Evolutionary conservation across 2,113 vertebrate species (phyloP), one percentile per base, ranked within the genome.

Genomic region (Antechinus flavipes): DNA sequence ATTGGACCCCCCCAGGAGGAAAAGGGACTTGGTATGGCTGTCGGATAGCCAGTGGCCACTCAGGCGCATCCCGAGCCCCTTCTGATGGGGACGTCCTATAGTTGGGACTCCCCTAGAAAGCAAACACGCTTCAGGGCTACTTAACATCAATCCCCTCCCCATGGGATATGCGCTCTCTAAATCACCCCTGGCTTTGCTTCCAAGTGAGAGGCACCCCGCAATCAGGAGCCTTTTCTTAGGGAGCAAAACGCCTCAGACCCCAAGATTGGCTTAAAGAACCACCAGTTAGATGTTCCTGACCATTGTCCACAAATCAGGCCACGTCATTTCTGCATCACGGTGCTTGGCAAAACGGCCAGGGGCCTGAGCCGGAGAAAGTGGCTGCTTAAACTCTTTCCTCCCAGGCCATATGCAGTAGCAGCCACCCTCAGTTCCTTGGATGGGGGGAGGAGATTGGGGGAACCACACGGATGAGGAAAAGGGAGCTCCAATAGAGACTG

Each of bases 111-210:
- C 30, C 0, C 30, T 68, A 16, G 30, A n/a, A 76, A n/a, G 3
- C 30, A 76, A 76, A 68, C 30, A 35, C 61, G 35, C 11, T 42
- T 14, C 61, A 68, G 30, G 30, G 30, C 30, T 68, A 35, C 61
- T 7, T 14, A 76, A n/a, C 61, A 35, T 14, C 61, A 16, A 30
- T 35, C 30, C 61, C 30, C 30, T 19, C 35, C 35, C 30, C 30
- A n/a, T 5, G 1, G 61, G 12, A 6, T 6, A 1, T 11, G 11
- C 2, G 27, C 58, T n/a, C 16, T 26, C 61, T 35, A 0, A n/a
- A n/a, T 19, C 30, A 1, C 14, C 30, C 12, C 61, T 6, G 14
- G 30, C 14, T 76, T n/a, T 35, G 61, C 30, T 76, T n/a, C 14
- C 30, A 35, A n/a, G 61, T 35, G 14, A 35, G 30, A 35, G 14